Conservation (phyloP, 1,140 invertebrate genomes). For the Hyposmocoma kahamanoa region DNA sequence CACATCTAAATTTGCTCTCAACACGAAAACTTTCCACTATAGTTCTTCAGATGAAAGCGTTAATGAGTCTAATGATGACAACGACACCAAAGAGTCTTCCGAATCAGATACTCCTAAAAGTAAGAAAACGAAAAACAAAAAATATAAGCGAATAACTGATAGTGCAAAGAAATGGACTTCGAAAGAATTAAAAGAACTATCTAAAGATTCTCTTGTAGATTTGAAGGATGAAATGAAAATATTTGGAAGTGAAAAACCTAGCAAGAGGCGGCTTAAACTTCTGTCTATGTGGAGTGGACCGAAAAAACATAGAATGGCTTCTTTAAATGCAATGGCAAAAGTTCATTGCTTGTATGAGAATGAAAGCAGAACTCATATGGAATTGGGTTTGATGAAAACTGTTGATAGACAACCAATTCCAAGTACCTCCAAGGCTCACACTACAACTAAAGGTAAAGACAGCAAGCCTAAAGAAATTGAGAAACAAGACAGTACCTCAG, state of each 20-base stretch:
- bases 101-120: constrained; percentile 45
- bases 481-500: constrained; percentile 60
- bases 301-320: constrained; percentile 88
- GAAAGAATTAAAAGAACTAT: constrained; percentile 64
- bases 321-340: constrained; percentile 92
- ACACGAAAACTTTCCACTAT: constrained; percentile 48
- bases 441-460: constrained; percentile 51
- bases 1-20: constrained; percentile 56
- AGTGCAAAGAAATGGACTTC: constrained; percentile 46
- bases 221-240: constrained; percentile 52
- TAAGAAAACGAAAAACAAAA: constrained; percentile 55
- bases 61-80: constrained; percentile 62
- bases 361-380: constrained; percentile 83
- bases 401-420: constrained; percentile 51
- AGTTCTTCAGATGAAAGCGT: constrained; percentile 62
- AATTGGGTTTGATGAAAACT: constrained; percentile 72
- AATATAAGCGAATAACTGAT: constrained; percentile 58
- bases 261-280: constrained; percentile 59
- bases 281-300: constrained; percentile 76
- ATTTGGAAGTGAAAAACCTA: constrained; percentile 57
- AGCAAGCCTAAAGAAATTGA: constrained; percentile 53
- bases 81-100: constrained; percentile 57
- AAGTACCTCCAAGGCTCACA: constrained; percentile 44
- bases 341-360: constrained; percentile 94
- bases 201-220: constrained; percentile 60